Conservation (phyloP, 2,888 invertebrate genomes). For the Harpalus rufipes region DNA sequence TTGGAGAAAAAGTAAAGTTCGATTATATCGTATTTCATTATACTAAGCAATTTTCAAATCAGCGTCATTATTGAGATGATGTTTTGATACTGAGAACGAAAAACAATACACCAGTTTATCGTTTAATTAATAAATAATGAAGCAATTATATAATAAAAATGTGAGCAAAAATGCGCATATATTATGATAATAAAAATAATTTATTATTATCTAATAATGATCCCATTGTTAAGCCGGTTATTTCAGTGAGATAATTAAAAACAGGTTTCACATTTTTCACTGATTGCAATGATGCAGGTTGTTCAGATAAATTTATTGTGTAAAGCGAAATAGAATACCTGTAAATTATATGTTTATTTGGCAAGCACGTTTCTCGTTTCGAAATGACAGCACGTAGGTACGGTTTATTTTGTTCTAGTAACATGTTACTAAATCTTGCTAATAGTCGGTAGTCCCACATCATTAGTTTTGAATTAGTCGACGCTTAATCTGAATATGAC, state of each 20-base stretch:
- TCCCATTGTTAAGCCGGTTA: conserved; percentile 15
- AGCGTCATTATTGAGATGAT: not conserved
- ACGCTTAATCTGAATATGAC: conserved; percentile 5
- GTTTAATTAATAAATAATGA: conserved; percentile 37
- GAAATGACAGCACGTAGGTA: conserved; percentile 44
- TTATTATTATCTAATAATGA: conserved; percentile 46
- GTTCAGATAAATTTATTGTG: conserved; percentile 50
- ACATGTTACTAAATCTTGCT: conserved; percentile 36
- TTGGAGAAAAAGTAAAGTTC: not conserved
- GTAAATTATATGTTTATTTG: conserved; percentile 52
- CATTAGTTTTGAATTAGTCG: conserved; percentile 11
- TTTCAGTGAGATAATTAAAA: conserved; percentile 43
- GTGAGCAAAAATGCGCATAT: conserved; percentile 20
- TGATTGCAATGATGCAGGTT: conserved; percentile 39
- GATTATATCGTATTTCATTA: not conserved
- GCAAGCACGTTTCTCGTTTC: conserved; percentile 36
- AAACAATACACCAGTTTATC: conserved; percentile 4
- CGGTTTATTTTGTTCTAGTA: conserved; percentile 39
- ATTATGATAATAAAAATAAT: conserved; percentile 34
- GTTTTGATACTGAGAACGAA: not conserved
- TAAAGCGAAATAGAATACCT: conserved; percentile 41
- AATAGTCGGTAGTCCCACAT: conserved; percentile 37
- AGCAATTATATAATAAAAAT: conserved; percentile 43
- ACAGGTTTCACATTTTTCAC: conserved; percentile 50
- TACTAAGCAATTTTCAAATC: not conserved